Evolutionary conservation across 2,113 vertebrate species (phyloP), one percentile per base, ranked within the genome.

Genomic region (Fregetta grallaria): DNA sequence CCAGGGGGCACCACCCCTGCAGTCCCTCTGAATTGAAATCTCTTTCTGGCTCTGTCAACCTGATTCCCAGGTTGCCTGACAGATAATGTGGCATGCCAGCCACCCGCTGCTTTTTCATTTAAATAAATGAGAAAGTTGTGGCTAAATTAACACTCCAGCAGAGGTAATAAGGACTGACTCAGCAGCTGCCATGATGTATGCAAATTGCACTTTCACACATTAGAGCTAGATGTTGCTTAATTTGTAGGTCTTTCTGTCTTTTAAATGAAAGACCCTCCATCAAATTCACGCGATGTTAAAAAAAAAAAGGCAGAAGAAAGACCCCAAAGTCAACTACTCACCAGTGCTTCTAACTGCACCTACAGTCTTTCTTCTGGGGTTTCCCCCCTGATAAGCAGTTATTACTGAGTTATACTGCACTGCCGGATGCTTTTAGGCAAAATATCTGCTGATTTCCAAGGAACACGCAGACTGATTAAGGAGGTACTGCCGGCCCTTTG

Each of bases 161-260:
- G 96, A 95, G 94, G 91, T 88, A 97, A 95, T 96, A 96, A 96
- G 96, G 92, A 92, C 85, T 59, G 14, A 80, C 90, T 59, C 93
- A 96, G 96, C 95, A 97, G 93, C 91, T 97, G 92, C 86, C 49
- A 23, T 75, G 94, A 89, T 93, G 56, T 96, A 97, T 97, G 97
- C 96, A 96, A 97, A 97, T 97, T 96, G 93, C 93, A 86, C 94
- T 96, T 97, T 94, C 94, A 93, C 94, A 96, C 97, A 90, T 97
- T 97, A 96, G 52, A 93, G 56, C 71, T 95, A 55, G 91, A 90
- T 94, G 97, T 86, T 96, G 89, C 79, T 94, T 96, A 88, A 96
- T 96, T 95, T 96, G 93, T 96, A 90, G 25, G 52, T 78, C 72
- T 95, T 96, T 80, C 81, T 63, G 30, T 10, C 36, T 83, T 81